Base-by-base conservation (phyloP, 2,888 invertebrate genomes). In the Ophion costatus region DNA sequence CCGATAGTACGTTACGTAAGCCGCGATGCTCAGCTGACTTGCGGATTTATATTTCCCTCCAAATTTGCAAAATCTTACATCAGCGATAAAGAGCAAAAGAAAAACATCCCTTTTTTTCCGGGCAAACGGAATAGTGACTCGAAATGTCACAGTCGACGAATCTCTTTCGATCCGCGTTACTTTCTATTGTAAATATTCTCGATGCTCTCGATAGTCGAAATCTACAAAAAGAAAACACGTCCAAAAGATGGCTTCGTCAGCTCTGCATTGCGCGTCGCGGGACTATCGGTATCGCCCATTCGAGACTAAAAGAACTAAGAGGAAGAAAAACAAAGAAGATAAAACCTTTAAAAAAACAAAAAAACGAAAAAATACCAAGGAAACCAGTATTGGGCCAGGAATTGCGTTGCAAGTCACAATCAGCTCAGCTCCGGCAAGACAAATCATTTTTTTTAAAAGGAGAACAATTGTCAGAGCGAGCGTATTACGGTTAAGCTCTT, bases 371-470 rank as follows among this genome's bases (percentile, higher is more conserved):
- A 85, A 83, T 85, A 81, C 81, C 82, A 88, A 87, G 84, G 82
- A 89, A 86, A 91, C 90, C 90, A 91, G 90, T 91, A 90, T 90
- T 92, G 92, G 93, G 93, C 93, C 93, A 93, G 93, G 93, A 93
- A 93, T 93, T 93, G 93, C 93, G 93, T 93, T 93, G 92, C 92
- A 93, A 93, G 92, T 93, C 93, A 93, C 93, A 93, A 93, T 93
- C 93, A 93, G 93, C 93, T 93, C 93, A 91, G 89, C 93, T 92
- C 93, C 91, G 93, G 91, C 93, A 93, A 92, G 91, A 91, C 90
- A 91, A 91, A 91, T 92, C 92, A 90, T 91, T 92, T 90, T 71
- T 71, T 92, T 91, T 90, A 86, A 83, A 85, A 84, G 86, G 88
- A 90, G 89, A 89, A 91, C 88, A 91, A 90, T 92, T 93, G 93